These are phyloP conservation scores for Aramus guarauna DNA, from an alignment of 2,113 vertebrate species.

Conservation along the genomic window DNA sequence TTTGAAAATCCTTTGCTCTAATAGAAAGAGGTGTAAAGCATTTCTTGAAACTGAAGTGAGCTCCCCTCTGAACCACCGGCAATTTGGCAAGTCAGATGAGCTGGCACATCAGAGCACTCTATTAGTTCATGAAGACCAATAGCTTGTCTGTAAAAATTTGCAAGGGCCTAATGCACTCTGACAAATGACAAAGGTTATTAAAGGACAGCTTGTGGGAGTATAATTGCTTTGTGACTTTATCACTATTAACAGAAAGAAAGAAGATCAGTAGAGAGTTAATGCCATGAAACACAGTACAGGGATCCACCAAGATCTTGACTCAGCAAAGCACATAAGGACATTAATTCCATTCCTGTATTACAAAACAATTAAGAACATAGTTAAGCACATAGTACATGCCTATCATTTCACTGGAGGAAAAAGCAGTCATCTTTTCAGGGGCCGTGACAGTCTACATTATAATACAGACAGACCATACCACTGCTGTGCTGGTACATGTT, in stretches of 20 bases:
- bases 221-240: constrained; percentile 54
- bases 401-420: background rate
- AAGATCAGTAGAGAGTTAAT: background rate
- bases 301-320: constrained; percentile 27
- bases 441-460: background rate
- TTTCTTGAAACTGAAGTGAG: background rate
- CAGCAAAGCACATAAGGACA: constrained; percentile 4
- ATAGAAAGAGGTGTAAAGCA: background rate
- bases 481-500: background rate
- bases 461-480: background rate
- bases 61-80: background rate
- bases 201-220: constrained; percentile 33
- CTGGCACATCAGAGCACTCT: constrained; percentile 16
- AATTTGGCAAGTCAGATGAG: constrained; percentile 26
- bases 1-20: background rate
- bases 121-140: constrained; percentile 37
- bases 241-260: constrained; percentile 3
- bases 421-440: background rate
- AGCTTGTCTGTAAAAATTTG: constrained; percentile 36
- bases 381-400: background rate
- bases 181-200: constrained; percentile 52
- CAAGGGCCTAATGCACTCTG: constrained; percentile 18
- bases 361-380: background rate
- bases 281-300: background rate
- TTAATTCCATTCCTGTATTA: background rate